Evolutionary conservation across 1,140 invertebrate genomes (phyloP).

Genomic region (Calliphora vicina): DNA sequence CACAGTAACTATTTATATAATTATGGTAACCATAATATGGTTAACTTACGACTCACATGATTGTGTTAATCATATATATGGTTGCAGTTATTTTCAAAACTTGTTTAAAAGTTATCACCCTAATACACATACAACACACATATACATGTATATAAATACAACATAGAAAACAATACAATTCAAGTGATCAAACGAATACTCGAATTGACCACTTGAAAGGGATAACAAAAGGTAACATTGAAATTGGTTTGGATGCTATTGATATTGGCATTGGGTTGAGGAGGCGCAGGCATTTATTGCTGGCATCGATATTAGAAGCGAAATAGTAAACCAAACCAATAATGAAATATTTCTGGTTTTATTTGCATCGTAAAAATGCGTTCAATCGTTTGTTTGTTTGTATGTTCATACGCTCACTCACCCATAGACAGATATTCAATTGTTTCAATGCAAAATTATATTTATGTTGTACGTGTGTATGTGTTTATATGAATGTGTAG

Average conservation of each 20-base stretch:
- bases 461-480: too few relatives aligned
- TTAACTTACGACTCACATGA: too few relatives aligned
- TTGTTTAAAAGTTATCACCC: too few relatives aligned
- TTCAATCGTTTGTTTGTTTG: background rate
- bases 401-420: background rate
- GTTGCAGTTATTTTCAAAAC: too few relatives aligned
- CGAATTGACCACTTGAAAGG: background rate
- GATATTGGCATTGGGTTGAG: background rate
- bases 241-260: background rate
- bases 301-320: too few relatives aligned
- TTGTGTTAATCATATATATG: too few relatives aligned
- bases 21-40: too few relatives aligned
- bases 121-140: too few relatives aligned
- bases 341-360: background rate
- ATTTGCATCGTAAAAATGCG: background rate
- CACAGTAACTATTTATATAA: too few relatives aligned
- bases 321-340: background rate
- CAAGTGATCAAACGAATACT: background rate
- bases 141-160: background rate
- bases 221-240: conserved; percentile 10
- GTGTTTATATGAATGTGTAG: too few relatives aligned
- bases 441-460: too few relatives aligned
- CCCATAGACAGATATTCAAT: background rate
- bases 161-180: background rate
- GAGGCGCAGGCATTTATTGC: background rate